Conservation (phyloP, 2,797 vertebrate genomes). For the Hypotaenidia philippensis region DNA sequence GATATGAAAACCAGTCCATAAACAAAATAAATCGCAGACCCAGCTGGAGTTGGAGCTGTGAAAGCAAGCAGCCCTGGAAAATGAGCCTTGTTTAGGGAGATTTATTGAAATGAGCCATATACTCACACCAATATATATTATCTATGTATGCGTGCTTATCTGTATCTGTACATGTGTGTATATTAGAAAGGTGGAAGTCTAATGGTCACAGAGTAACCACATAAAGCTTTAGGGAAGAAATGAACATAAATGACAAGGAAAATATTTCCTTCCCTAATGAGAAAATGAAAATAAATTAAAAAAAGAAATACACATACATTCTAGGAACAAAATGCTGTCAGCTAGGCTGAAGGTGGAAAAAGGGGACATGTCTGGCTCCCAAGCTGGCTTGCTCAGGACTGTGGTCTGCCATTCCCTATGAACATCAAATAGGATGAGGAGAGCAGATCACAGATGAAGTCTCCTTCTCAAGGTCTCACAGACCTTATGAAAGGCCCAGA, state of each 20-base stretch:
- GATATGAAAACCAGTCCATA: neutral
- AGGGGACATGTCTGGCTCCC: neutral
- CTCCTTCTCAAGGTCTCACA: neutral
- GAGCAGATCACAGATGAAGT: neutral
- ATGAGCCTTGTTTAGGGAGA: constrained; percentile 9
- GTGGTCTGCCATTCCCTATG: neutral
- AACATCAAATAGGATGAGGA: neutral
- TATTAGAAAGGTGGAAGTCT: neutral
- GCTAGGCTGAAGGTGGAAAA: neutral
- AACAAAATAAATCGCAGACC: neutral
- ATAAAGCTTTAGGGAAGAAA: neutral
- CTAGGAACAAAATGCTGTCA: neutral
- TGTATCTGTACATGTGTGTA: neutral
- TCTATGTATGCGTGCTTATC: neutral
- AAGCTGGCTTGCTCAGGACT: neutral
- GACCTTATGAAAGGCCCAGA: neutral
- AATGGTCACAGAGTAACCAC: neutral
- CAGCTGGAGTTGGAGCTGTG: constrained; percentile 7
- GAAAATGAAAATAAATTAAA: neutral
- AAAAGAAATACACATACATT: rapidly evolving
- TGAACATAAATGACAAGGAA: neutral
- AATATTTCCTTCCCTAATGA: neutral
- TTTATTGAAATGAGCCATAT: neutral
- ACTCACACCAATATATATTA: rapidly evolving
- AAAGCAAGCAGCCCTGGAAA: neutral